Conservation (phyloP, 2,113 vertebrate genomes). For the Urocynchramus pylzowi region DNA sequence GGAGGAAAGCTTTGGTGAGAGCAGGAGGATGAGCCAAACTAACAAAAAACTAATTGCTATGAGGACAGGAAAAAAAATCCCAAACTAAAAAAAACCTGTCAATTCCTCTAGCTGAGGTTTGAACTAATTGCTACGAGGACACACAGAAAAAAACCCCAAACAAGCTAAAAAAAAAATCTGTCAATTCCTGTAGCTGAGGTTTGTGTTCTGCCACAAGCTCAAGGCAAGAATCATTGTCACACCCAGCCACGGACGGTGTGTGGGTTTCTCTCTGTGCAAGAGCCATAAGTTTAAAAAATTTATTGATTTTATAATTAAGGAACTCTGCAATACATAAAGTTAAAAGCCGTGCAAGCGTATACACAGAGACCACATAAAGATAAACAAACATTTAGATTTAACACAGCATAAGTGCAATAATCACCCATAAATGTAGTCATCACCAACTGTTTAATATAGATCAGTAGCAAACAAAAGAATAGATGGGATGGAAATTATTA, state of each 20-base stretch:
- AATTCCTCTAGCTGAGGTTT: background rate
- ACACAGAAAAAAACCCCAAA: background rate
- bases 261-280: background rate
- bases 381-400: conserved; percentile 63
- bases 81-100: background rate
- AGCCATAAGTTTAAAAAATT: conserved; percentile 14
- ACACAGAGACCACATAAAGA: conserved; percentile 43
- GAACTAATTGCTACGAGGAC: background rate
- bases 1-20: background rate
- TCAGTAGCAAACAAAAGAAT: conserved; percentile 58
- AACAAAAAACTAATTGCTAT: background rate
- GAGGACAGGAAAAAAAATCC: background rate
- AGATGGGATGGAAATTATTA: conserved; percentile 62
- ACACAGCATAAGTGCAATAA: conserved; percentile 50
- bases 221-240: background rate
- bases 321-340: conserved; percentile 33
- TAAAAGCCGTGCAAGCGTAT: conserved; percentile 22
- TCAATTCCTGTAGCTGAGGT: background rate
- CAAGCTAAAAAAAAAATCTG: background rate
- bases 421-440: conserved; percentile 61
- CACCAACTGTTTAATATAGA: conserved; percentile 62
- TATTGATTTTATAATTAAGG: conserved; percentile 61
- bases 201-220: background rate
- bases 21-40: background rate
- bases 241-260: background rate